Conservation (phyloP, 2,888 invertebrate species). For the Proisotoma minuta region DNA sequence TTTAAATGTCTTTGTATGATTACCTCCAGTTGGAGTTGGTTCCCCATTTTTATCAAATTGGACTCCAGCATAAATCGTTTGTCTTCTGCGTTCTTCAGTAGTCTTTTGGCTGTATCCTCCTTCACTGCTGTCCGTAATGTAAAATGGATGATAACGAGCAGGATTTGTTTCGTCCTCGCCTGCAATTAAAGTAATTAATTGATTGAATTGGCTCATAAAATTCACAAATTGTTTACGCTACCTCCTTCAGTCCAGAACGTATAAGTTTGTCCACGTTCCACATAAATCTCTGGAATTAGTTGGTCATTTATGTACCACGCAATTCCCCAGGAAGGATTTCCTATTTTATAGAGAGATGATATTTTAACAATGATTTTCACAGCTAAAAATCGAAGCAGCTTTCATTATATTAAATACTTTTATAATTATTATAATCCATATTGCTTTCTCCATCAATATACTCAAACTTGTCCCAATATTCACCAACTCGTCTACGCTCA, state of each 20-base stretch:
- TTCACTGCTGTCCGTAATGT: conserved; percentile 78
- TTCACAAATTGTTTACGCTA: too few relatives aligned
- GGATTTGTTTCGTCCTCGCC: conserved; percentile 71
- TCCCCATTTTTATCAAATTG: conserved; percentile 69
- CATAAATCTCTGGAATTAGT: conserved; percentile 51
- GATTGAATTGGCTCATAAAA: too few relatives aligned
- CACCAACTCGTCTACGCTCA: too few relatives aligned
- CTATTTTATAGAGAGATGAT: conserved; percentile 38
- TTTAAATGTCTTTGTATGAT: too few relatives aligned
- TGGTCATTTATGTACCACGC: conserved; percentile 51
- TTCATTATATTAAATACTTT: too few relatives aligned
- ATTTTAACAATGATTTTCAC: background rate
- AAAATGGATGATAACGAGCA: conserved; percentile 84
- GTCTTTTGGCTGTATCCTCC: conserved; percentile 80
- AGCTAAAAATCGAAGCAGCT: too few relatives aligned
- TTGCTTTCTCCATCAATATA: too few relatives aligned
- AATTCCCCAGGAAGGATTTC: conserved; percentile 50
- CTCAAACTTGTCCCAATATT: too few relatives aligned
- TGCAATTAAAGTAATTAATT: conserved; percentile 26
- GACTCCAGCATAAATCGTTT: conserved; percentile 76
- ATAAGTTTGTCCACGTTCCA: conserved; percentile 50
- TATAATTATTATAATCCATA: too few relatives aligned
- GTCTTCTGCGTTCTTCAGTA: conserved; percentile 63
- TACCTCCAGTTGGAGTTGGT: conserved; percentile 73
- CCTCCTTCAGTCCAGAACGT: conserved; percentile 50